Base-by-base conservation (phyloP, 2,888 invertebrate genomes). In the Tetramorium bicarinatum region DNA sequence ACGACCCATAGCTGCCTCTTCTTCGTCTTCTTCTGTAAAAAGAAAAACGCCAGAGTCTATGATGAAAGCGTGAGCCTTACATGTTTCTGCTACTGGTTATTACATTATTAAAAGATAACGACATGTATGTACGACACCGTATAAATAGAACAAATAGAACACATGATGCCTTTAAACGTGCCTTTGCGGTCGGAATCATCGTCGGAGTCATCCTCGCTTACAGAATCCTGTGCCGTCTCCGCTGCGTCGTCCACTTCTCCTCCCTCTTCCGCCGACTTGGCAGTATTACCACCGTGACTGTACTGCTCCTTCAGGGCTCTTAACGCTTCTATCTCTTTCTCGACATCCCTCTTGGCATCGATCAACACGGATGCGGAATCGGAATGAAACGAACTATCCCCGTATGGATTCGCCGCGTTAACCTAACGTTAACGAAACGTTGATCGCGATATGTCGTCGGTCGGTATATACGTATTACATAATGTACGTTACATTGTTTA, bases 271-370 rank as follows among this genome's bases (percentile, higher is more conserved):
- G 96, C 95, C 95, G 96, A 90, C 95, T 95, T 38, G 95, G 95
- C 84, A 95, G 92, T 85, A 69, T 89, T 91, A 9, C 87, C 87
- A 64, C 89, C 88, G 54, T 92, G 91, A 13, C 82, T 82, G 44
- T 93, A 92, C 29, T 95, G 94, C 75, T 93, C 94, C 72, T 95
- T 94, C 13, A 95, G 86, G 0, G 91, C 91, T 9, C 95, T 93
- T 84, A 96, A 95, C 83, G 96, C 95, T 85, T 96, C 96, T 21
- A 96, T 95, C 91, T 97, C 96, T 94, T 97, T 97, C 91, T 97
- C 97, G 0, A 99, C 94, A 90, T 98, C 98, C 66, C 96, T 96
- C 93, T 98, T 98, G 4, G 99, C 98, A 90, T 97, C 97, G 88
- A 97, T 97, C 25, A 99, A 95, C 64, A 97, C 94, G 6, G 95